A percentile compares a stretch with the other conserved stretches of the same genome.
phyloP scores from a whole-genome alignment of 2,888 invertebrate genomes.

The Euclidia mi region DNA sequence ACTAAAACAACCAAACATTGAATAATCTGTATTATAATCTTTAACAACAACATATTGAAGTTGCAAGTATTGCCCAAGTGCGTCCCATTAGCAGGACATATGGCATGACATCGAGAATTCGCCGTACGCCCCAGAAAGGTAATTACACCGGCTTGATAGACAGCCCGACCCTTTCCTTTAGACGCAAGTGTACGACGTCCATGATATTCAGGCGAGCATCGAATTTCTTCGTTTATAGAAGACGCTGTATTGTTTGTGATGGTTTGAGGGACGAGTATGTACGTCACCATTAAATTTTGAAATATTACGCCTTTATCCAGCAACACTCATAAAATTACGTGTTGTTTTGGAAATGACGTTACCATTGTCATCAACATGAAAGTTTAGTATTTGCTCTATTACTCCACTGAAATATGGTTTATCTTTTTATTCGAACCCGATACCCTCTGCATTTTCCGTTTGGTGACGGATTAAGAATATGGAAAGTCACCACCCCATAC shows the following conservation, averaged over 20 bases:
- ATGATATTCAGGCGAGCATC: conserved; percentile 57
- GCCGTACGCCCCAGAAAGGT: conserved; percentile 75
- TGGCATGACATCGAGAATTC: conserved; percentile 87
- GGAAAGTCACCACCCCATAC: no score
- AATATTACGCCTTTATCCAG: no score
- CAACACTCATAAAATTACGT: no score
- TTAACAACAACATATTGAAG: background rate
- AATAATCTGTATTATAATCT: no score
- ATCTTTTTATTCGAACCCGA: no score
- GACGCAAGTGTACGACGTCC: conserved; percentile 53
- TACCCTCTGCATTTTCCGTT: no score
- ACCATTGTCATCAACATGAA: no score
- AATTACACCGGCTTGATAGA: conserved; percentile 84
- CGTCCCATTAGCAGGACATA: conserved; percentile 79
- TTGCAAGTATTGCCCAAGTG: conserved; percentile 48
- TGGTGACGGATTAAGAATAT: no score
- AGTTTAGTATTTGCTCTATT: no score
- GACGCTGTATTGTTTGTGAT: conserved; percentile 1
- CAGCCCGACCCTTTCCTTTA: conserved; percentile 77
- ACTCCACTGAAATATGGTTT: no score
- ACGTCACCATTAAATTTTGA: background rate
- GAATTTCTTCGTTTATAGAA: conserved; percentile 48
- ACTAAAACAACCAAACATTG: no score
- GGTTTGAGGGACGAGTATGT: background rate
- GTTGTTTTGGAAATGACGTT: no score